These are phyloP conservation scores for Aleiodes sp. DNA, from an alignment of 1,140 invertebrate species.

Conservation along the genomic window DNA sequence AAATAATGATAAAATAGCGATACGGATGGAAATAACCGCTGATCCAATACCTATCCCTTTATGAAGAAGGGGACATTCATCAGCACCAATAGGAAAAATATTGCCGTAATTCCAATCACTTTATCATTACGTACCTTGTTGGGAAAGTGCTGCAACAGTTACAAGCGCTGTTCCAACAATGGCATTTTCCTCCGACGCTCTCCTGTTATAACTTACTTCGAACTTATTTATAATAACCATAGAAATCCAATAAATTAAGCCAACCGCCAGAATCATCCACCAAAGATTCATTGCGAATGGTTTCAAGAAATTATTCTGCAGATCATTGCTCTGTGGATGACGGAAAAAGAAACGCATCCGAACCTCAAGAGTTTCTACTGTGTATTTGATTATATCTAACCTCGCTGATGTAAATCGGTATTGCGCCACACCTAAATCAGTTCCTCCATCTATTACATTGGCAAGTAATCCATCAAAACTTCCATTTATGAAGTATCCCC, in stretches of 20 bases:
- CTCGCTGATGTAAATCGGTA: slow-evolving; percentile 70
- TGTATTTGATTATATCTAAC: slow-evolving; percentile 69
- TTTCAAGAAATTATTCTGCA: slow-evolving; percentile 65
- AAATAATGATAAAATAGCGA: slow-evolving; percentile 71
- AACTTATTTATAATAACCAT: slow-evolving; percentile 38
- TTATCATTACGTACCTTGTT: no score
- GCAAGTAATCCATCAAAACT: slow-evolving; percentile 75
- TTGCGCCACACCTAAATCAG: slow-evolving; percentile 71
- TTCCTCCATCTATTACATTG: slow-evolving; percentile 66
- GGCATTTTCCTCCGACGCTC: slow-evolving; percentile 22
- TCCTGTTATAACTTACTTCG: slow-evolving; percentile 30
- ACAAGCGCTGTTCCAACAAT: slow-evolving; percentile 54
- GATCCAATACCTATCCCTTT: slow-evolving; percentile 60
- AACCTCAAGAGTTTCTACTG: slow-evolving; percentile 69
- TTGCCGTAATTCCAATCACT: no score
- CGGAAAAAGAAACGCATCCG: slow-evolving; percentile 69
- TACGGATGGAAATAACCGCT: slow-evolving; percentile 66
- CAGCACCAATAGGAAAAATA: no score
- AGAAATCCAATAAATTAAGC: slow-evolving; percentile 41
- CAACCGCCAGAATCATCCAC: slow-evolving; percentile 39
- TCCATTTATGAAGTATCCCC: slow-evolving; percentile 74
- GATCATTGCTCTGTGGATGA: slow-evolving; percentile 70
- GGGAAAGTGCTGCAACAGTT: slow-evolving; percentile 61
- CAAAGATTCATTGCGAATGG: slow-evolving; percentile 47
- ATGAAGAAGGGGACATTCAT: neutral